Base-by-base conservation (phyloP, 2,113 vertebrate genomes). In the Trogon melanurus region DNA sequence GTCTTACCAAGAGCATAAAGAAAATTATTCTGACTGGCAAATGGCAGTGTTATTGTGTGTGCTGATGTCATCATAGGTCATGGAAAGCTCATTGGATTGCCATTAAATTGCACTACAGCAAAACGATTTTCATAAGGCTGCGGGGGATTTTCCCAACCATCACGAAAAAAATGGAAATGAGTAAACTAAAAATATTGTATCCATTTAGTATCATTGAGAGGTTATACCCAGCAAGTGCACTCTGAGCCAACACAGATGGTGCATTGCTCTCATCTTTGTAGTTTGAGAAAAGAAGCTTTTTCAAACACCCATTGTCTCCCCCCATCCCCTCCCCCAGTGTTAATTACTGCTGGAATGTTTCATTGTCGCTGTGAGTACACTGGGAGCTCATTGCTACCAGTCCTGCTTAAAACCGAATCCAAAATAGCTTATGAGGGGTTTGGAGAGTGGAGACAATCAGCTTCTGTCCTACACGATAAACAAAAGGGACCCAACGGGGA, bases 71-170 rank as follows among this genome's bases (percentile, higher is more conserved):
- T 65, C 20, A 53, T 84, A 89, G 10, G 60, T 95, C 4, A 2
- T 94, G 74, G 76, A 92, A 88, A 69, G 44, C 53, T 95, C 79
- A 84, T 73, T 89, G 92, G 94, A 76, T 86, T 93, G 94, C 82
- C 56, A 14, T 96, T 93, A 96, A 96, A 94, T 94, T 79, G 47
- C 94, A 91, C 48, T 61, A 26, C 45, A 51, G 36, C 64, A 45
- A 78, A 96, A 81, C 69, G 92, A 61, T 62, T 97, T 95, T 57
- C 60, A 21, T 61, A 72, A 96, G 79, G 71, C 88, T 53, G 29
- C 21, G 5, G 78, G 79, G 85, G 62, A 85, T 96, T 97, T 97
- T 97, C 94, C 89, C 94, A 96, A 92, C 79, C 85, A 45, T 93
- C 17, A 19, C 82, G n/a, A 93, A 79, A 92, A 95, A 41, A 90